phyloP scores from a whole-genome alignment of 2,888 invertebrate species.

The Amphipyra tragopoginis region DNA sequence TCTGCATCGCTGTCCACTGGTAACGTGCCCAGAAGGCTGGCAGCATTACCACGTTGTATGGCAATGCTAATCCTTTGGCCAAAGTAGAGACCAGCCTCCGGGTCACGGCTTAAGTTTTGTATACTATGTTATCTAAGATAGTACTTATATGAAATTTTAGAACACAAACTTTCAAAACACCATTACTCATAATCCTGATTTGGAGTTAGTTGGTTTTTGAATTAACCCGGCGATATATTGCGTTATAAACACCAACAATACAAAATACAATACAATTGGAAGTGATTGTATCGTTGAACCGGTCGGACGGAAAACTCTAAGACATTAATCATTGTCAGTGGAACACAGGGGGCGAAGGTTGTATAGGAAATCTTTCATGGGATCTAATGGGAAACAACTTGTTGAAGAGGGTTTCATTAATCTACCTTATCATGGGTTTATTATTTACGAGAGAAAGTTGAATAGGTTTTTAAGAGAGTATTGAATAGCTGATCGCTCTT shows the following conservation, averaged over 20 bases:
- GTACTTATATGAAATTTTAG: too few relatives aligned
- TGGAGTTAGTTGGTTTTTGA: too few relatives aligned
- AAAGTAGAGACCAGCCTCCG: too few relatives aligned
- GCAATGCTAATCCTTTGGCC: too few relatives aligned
- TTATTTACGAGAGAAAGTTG: constrained; percentile 18
- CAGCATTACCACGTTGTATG: too few relatives aligned
- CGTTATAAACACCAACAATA: constrained; percentile 2
- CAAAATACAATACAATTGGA: constrained; percentile 1
- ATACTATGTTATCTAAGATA: too few relatives aligned
- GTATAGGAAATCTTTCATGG: constrained; percentile 16
- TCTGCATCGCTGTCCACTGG: too few relatives aligned
- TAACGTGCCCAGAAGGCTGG: too few relatives aligned
- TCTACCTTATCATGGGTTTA: neutral
- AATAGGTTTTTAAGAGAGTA: neutral
- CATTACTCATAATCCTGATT: too few relatives aligned
- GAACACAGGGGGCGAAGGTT: constrained; percentile 12
- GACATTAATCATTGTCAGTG: constrained; percentile 39
- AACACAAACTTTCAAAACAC: too few relatives aligned
- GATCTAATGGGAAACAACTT: constrained; percentile 18
- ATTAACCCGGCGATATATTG: too few relatives aligned
- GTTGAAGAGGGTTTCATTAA: constrained; percentile 12
- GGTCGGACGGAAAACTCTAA: constrained; percentile 5
- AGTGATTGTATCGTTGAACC: neutral
- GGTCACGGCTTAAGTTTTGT: too few relatives aligned
- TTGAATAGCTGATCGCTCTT: neutral